Percentiles rank a stretch among this genome's conserved stretches.
phyloP scores from a whole-genome alignment of 2,113 vertebrate genomes.

The Lontra canadensis region DNA sequence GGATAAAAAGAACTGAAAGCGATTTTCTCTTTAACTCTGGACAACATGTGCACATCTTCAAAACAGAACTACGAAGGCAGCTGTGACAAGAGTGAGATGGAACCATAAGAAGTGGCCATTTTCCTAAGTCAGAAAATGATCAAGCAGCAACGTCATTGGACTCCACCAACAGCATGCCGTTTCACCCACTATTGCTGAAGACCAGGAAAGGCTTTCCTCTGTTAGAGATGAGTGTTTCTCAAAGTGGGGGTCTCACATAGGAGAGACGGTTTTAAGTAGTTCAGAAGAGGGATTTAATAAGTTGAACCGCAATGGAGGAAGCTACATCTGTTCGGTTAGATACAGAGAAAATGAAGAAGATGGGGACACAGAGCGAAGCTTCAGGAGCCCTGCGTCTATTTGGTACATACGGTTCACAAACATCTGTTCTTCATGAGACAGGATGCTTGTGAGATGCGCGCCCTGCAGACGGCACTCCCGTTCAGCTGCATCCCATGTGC shows the following conservation, averaged over 20 bases:
- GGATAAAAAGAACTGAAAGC: neutral
- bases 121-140: neutral
- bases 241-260: neutral
- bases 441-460: conserved; percentile 94
- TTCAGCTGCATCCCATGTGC: conserved; percentile 96
- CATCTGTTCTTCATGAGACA: conserved; percentile 93
- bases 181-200: neutral
- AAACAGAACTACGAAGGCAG: neutral
- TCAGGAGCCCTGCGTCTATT: neutral
- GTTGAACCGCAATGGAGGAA: neutral
- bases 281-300: neutral
- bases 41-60: neutral
- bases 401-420: conserved; percentile 95
- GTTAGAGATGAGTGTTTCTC: neutral
- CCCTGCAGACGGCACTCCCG: conserved; percentile 96
- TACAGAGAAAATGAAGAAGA: neutral
- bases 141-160: neutral
- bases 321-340: neutral
- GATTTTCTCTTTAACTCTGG: conserved; percentile 24
- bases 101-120: neutral
- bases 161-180: neutral
- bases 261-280: neutral
- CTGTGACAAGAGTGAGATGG: neutral
- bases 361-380: neutral
- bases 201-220: neutral